Evolutionary conservation across 2,113 vertebrate species (phyloP), one percentile per base, ranked within the genome.

Genomic region (Mugil cephalus): DNA sequence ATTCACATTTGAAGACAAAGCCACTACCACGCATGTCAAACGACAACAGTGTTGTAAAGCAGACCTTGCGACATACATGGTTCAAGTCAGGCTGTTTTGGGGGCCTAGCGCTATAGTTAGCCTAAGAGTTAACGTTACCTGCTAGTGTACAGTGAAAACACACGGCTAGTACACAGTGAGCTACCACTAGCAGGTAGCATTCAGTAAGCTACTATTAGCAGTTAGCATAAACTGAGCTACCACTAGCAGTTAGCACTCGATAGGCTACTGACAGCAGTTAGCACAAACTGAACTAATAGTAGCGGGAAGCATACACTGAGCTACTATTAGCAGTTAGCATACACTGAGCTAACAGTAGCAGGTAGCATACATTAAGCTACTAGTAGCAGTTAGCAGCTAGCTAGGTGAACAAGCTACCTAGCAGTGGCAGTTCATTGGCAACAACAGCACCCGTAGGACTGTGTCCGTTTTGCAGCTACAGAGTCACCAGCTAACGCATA

Each of bases 31-130:
- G 8, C 12, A 43, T 38, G 30, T 14, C 1, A 30, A 5, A 24
- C 2, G n/a, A n/a, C 21, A 40, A 46, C 7, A 7, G 1, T 64
- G 43, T 17, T 24, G 30, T 52, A 7, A 51, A n/a, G 63, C 7
- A 62, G 4, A 62, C 14, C 1, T 13, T 5, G 21, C 43, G 55
- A 52, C 50, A 54, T 21, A 52, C 50, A 54, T 21, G 39, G 14
- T 59, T 69, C 6, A 79, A 39, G 48, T 60, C 73, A 39, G 83
- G 74, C 84, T 77, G 63, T 42, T 43, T 45, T 48, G 63, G 64
- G n/a, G 89, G 87, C 89, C 89, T 90, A 80, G 75, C 73, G 77
- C 63, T 40, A 36, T 9, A 45, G 70, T 59, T 89, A 87, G 84
- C 80, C 63, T 30, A n/a, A 35, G 34, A 9, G 87, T 83, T 84